A percentile compares a stretch with the other conserved stretches of the same genome.
These are phyloP conservation scores for Agrotis clavis DNA, from an alignment of 2,888 invertebrate genomes.

Conservation along the genomic window DNA sequence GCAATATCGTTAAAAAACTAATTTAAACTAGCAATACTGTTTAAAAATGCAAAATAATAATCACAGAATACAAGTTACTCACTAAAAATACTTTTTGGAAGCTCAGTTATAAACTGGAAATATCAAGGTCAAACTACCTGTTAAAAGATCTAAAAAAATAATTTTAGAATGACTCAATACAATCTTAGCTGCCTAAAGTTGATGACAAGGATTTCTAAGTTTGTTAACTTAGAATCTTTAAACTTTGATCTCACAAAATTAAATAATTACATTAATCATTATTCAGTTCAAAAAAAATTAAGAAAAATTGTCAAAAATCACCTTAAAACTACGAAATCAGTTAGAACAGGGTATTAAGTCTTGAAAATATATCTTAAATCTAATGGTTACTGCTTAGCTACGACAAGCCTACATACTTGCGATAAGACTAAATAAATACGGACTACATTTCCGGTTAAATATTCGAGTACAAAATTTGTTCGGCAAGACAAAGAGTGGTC, in stretches of 20 bases:
- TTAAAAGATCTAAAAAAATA: conserved; percentile 66
- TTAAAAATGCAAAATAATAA: conserved; percentile 69
- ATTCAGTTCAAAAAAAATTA: conserved; percentile 45
- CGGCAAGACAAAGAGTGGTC: conserved; percentile 43
- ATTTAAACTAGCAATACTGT: conserved; percentile 79
- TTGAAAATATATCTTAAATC: conserved; percentile 51
- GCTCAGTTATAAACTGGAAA: conserved; percentile 66
- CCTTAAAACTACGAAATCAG: conserved; percentile 34
- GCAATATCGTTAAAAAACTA: conserved; percentile 74
- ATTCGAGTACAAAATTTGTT: conserved; percentile 75
- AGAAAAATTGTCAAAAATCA: conserved; percentile 18
- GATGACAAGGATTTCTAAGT: conserved; percentile 19
- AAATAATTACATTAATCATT: conserved; percentile 20
- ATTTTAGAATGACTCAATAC: conserved; percentile 65
- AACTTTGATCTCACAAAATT: background rate
- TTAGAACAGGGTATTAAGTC: conserved; percentile 52
- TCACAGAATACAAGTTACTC: conserved; percentile 82
- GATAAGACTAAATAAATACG: conserved; percentile 61
- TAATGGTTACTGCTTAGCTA: conserved; percentile 65
- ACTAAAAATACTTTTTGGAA: conserved; percentile 73
- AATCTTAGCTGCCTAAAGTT: conserved; percentile 60
- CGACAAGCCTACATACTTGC: conserved; percentile 43
- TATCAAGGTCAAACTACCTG: conserved; percentile 79
- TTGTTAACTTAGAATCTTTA: background rate
- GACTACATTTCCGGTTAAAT: conserved; percentile 72